A percentile compares a stretch with the other conserved stretches of the same genome.
These are phyloP conservation scores for Bergia sp. DNA, from an alignment of 92 coral and sea anemone species.

Conservation along the genomic window DNA sequence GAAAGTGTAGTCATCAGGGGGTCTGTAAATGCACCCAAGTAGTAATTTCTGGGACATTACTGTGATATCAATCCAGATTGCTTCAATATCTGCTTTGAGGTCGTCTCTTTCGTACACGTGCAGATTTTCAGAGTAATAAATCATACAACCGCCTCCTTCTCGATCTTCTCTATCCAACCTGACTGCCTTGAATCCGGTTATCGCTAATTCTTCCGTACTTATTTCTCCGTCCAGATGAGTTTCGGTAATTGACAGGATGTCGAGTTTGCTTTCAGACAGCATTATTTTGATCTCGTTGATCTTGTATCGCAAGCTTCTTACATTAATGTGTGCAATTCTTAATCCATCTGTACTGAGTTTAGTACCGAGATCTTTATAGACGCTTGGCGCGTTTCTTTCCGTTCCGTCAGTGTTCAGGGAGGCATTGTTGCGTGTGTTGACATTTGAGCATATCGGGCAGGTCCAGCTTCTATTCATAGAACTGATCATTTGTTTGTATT, in stretches of 20 bases:
- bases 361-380: conserved; percentile 32
- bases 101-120: conserved; percentile 43
- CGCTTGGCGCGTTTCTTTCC: conserved; percentile 24
- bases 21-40: conserved; percentile 56
- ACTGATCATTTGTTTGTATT: conserved; percentile 20
- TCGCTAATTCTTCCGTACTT: background rate
- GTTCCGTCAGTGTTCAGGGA: conserved; percentile 2
- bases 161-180: conserved; percentile 58
- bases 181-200: conserved; percentile 46
- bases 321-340: conserved; percentile 23
- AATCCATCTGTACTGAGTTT: conserved; percentile 41
- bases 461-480: conserved; percentile 29
- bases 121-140: conserved; percentile 53
- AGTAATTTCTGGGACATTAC: conserved; percentile 54
- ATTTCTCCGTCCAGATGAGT: conserved; percentile 51
- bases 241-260: conserved; percentile 56
- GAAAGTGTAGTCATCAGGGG: conserved; percentile 61
- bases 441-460: conserved; percentile 13
- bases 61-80: conserved; percentile 52
- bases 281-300: conserved; percentile 39
- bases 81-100: conserved; percentile 35
- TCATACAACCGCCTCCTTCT: conserved; percentile 61
- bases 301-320: conserved; percentile 41
- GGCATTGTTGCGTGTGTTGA: background rate
- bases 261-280: conserved; percentile 44